Evolutionary conservation across 2,888 invertebrate genomes (phyloP).

Genomic region (Prosopocoilus inquinatus): DNA sequence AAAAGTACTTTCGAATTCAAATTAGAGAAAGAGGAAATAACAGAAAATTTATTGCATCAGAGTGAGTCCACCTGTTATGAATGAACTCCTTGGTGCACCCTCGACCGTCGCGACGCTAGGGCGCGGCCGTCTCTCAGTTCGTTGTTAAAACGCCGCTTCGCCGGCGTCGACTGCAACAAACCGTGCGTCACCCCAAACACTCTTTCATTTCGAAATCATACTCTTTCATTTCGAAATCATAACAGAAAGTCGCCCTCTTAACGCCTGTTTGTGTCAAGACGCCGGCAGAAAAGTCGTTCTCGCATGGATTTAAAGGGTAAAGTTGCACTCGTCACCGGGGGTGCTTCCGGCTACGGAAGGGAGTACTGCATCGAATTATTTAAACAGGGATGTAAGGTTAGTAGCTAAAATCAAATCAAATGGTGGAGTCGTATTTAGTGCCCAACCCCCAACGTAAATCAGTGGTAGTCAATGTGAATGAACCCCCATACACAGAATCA

Average conservation of each 20-base stretch:
- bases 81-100: slow-evolving; percentile 19
- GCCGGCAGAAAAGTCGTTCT: no score
- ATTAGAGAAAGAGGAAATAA: no score
- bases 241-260: no score
- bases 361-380: slow-evolving; percentile 71
- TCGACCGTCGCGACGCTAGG: slow-evolving; percentile 33
- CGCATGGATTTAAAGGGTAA: slow-evolving; percentile 71
- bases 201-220: no score
- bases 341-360: slow-evolving; percentile 70
- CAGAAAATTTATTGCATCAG: no score
- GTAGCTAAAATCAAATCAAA: not conserved
- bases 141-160: slow-evolving; percentile 15
- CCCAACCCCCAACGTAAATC: not conserved
- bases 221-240: no score
- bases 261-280: no score
- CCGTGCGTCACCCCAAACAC: no score
- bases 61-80: slow-evolving; percentile 8
- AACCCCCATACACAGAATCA: not conserved
- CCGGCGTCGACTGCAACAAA: not conserved
- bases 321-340: slow-evolving; percentile 71
- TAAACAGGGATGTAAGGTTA: slow-evolving; percentile 72
- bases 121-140: slow-evolving; percentile 28
- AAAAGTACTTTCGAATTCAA: no score
- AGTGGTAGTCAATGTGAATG: not conserved
- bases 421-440: no score